Percentiles rank a stretch among this genome's conserved stretches.
Evolutionary conservation across 2,888 invertebrate genomes (phyloP).

Genomic region (Ennomos erosarius): DNA sequence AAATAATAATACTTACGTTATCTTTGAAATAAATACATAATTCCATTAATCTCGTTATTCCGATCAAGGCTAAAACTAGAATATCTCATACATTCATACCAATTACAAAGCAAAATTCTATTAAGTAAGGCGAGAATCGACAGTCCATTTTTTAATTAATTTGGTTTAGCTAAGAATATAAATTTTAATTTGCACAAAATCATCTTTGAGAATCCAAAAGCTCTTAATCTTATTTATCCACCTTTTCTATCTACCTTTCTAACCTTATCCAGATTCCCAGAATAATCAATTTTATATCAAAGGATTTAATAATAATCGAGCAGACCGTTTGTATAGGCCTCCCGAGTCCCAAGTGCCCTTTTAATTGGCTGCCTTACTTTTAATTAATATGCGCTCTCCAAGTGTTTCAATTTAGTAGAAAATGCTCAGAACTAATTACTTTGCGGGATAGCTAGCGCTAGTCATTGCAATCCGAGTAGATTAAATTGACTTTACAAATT

Average conservation of each 20-base stretch:
- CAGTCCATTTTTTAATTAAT: conserved; percentile 7
- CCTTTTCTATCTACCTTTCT: not conserved
- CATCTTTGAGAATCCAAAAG: no score
- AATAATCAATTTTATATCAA: conserved; percentile 23
- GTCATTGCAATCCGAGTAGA: conserved; percentile 32
- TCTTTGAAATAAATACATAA: conserved; percentile 1
- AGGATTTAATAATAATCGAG: conserved; percentile 1
- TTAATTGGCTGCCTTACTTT: conserved; percentile 18
- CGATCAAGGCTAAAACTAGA: conserved; percentile 7
- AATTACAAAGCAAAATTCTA: conserved; percentile 18
- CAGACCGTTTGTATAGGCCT: conserved; percentile 10
- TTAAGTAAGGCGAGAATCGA: conserved; percentile 12
- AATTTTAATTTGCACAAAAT: no score
- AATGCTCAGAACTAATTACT: conserved; percentile 41
- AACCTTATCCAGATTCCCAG: not conserved
- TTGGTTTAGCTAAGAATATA: not conserved
- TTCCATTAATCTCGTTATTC: conserved; percentile 16
- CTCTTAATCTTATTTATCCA: no score
- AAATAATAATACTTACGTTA: not conserved
- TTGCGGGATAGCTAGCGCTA: conserved; percentile 38
- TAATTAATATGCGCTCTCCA: conserved; percentile 38
- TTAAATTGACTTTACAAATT: conserved; percentile 30
- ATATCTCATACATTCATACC: conserved; percentile 5
- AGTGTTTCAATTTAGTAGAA: conserved; percentile 39
- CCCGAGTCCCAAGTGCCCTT: conserved; percentile 23